Percentiles rank a stretch among this genome's conserved stretches.
These are phyloP conservation scores for Agonopterix subpropinquella DNA, from an alignment of 2,888 invertebrate species.

Conservation along the genomic window DNA sequence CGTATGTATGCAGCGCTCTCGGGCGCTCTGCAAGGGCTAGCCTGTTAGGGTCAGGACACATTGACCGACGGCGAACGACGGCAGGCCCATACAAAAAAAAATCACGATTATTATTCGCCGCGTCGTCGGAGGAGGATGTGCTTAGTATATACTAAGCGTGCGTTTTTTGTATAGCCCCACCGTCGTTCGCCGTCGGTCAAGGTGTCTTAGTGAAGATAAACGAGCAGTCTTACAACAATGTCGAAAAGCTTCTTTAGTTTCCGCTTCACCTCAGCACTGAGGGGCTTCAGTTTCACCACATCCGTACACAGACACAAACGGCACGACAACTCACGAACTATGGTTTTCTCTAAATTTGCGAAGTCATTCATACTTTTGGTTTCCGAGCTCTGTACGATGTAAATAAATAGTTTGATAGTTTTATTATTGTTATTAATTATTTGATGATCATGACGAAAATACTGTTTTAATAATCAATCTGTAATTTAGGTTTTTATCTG, in stretches of 20 bases:
- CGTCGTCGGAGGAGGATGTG: too few relatives aligned
- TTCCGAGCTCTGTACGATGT: not conserved
- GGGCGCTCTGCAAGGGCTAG: too few relatives aligned
- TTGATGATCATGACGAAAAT: not conserved
- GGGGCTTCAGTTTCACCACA: constrained; percentile 60
- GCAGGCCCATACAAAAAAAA: too few relatives aligned
- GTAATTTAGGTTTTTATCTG: not conserved
- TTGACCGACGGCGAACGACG: too few relatives aligned
- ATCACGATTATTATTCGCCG: too few relatives aligned
- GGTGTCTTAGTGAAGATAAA: too few relatives aligned
- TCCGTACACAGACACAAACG: constrained; percentile 65
- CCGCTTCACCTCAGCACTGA: constrained; percentile 57
- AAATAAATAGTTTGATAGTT: not conserved
- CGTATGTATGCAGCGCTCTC: too few relatives aligned
- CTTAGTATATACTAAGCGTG: too few relatives aligned
- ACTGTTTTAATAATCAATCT: constrained; percentile 1
- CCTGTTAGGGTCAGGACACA: too few relatives aligned
- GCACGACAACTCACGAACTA: constrained; percentile 66
- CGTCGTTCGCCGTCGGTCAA: too few relatives aligned
- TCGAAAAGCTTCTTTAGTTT: constrained; percentile 63
- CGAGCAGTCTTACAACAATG: constrained; percentile 43
- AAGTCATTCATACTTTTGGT: constrained; percentile 54
- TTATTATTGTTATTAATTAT: not conserved
- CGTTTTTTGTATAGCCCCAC: too few relatives aligned
- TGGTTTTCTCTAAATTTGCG: constrained; percentile 54